Conservation (phyloP, 2,888 invertebrate species). For the Colletes collaris region DNA sequence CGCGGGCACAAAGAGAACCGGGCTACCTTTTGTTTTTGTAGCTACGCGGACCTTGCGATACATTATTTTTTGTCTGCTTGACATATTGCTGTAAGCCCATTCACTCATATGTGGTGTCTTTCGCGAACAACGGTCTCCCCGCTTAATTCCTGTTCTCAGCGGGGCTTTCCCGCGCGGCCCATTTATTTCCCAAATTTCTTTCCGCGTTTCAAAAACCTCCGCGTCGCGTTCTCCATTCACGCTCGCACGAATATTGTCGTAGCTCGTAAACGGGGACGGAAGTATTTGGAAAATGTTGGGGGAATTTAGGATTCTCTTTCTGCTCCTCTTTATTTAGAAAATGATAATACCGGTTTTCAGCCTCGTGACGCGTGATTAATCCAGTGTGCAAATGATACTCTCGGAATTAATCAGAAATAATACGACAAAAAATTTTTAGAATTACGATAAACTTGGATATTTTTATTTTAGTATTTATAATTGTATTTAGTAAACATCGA, state of each 20-base stretch:
- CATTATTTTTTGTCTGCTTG: constrained; percentile 6
- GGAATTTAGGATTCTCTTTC: neutral
- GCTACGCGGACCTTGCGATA: neutral
- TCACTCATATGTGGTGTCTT: too few species aligned
- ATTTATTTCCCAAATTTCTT: neutral
- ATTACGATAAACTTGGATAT: too few species aligned
- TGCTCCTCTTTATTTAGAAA: neutral
- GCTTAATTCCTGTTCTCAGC: constrained; percentile 3
- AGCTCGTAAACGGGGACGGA: neutral
- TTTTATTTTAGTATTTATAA: too few species aligned
- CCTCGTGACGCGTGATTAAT: neutral
- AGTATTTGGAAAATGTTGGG: neutral
- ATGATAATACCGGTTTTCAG: neutral
- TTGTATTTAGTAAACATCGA: too few species aligned
- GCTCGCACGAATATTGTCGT: neutral
- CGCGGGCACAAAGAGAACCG: neutral
- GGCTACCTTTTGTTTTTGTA: neutral
- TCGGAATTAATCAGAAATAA: too few species aligned
- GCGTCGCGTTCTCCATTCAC: neutral
- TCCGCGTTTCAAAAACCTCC: neutral
- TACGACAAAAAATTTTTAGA: too few species aligned
- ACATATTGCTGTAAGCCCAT: constrained; percentile 14
- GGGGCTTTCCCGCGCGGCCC: neutral
- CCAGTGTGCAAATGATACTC: too few species aligned
- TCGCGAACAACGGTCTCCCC: neutral